A percentile compares a stretch with the other conserved stretches of the same genome.
Conservation (phyloP, 2,797 vertebrate genomes). For the Rhinophrynus dorsalis region DNA sequence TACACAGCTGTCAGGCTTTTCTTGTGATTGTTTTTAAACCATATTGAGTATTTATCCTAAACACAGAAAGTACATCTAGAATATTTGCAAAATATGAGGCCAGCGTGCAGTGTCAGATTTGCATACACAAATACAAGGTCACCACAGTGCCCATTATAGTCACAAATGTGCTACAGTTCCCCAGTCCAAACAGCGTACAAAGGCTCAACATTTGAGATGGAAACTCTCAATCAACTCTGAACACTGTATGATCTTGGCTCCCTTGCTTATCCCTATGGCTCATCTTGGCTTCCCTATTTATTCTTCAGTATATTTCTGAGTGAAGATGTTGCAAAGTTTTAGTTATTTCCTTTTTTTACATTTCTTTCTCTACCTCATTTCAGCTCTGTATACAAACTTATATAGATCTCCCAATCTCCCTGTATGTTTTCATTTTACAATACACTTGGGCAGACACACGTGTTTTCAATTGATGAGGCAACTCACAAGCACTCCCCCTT, state of each 20-base stretch:
- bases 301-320: background rate
- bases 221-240: background rate
- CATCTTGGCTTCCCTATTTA: constrained; percentile 2
- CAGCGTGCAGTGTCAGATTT: constrained; percentile 56
- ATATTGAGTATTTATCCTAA: constrained; percentile 74
- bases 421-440: constrained; percentile 63
- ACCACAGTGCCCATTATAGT: constrained; percentile 39
- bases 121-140: constrained; percentile 65
- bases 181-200: background rate
- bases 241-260: background rate
- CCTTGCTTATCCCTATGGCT: background rate
- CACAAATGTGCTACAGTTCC: background rate
- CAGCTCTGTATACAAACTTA: constrained; percentile 60
- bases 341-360: background rate
- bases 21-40: constrained; percentile 49
- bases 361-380: constrained; percentile 1
- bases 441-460: constrained; percentile 58
- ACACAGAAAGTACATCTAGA: constrained; percentile 81
- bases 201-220: background rate
- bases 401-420: constrained; percentile 59
- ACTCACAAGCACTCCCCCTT: constrained; percentile 62
- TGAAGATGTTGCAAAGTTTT: constrained; percentile 2
- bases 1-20: constrained; percentile 61
- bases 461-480: constrained; percentile 73
- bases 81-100: constrained; percentile 88